A percentile compares a stretch with the other conserved stretches of the same genome.
Conservation (phyloP, 2,797 vertebrate species). For the Rhinoraja longicauda region DNA sequence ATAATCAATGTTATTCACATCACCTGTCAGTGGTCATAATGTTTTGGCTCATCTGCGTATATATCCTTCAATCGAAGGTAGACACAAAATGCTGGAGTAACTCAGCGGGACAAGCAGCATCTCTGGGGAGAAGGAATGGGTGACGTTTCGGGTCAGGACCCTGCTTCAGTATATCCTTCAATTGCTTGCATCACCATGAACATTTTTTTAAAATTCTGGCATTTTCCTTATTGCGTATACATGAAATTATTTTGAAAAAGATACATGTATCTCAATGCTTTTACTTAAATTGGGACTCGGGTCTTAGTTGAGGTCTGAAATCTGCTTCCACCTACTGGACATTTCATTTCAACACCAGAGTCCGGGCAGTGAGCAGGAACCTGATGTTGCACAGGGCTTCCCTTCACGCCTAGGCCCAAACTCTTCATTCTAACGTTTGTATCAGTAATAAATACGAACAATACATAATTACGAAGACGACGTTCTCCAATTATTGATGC, state of each 20-base stretch:
- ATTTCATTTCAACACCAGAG: neutral
- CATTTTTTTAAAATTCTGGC: neutral
- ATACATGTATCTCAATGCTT: neutral
- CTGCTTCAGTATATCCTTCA: neutral
- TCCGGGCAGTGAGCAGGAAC: neutral
- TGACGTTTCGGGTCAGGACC: too few species aligned
- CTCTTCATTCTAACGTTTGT: neutral
- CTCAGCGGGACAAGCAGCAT: too few species aligned
- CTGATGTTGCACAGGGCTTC: neutral
- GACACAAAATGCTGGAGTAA: too few species aligned
- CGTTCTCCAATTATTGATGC: neutral
- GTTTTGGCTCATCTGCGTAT: neutral
- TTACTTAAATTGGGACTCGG: neutral
- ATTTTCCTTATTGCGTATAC: neutral
- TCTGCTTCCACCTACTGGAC: slow-evolving; percentile 35
- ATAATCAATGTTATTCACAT: too few species aligned
- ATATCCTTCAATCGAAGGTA: too few species aligned
- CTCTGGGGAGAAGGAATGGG: too few species aligned
- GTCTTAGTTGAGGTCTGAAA: neutral
- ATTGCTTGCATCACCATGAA: neutral
- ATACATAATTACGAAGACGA: neutral
- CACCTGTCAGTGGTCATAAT: too few species aligned
- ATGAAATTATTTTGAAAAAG: neutral
- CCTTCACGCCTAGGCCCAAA: slow-evolving; percentile 12
- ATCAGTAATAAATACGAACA: neutral